Conservation (phyloP, 2,888 invertebrate species). For the Itoplectis maculator region DNA sequence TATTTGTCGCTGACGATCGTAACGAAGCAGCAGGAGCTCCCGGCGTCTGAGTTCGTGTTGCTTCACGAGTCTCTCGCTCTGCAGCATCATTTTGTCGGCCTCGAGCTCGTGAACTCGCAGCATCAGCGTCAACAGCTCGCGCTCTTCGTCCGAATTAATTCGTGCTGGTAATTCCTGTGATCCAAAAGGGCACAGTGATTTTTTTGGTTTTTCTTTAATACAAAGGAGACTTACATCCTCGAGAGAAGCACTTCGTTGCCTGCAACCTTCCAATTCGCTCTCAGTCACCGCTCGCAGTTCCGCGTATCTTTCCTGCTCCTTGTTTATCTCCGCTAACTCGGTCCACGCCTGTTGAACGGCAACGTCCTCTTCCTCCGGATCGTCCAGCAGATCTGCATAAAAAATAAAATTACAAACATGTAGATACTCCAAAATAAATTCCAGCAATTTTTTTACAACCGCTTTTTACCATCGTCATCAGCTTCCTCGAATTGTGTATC, state of each 20-base stretch:
- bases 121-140: conserved; percentile 94
- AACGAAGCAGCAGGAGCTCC: conserved; percentile 92
- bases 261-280: conserved; percentile 92
- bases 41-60: conserved; percentile 94
- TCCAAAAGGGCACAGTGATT: not conserved
- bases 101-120: conserved; percentile 97
- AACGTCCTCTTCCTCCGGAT: conserved; percentile 87
- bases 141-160: conserved; percentile 94
- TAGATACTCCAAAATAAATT: no score
- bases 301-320: conserved; percentile 93
- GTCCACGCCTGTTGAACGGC: conserved; percentile 93
- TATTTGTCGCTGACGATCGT: conserved; percentile 93
- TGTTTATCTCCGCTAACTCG: conserved; percentile 93
- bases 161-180: conserved; percentile 92
- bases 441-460: no score
- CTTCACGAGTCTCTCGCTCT: conserved; percentile 93
- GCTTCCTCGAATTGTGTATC: conserved; percentile 74
- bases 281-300: conserved; percentile 91
- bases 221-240: conserved; percentile 89
- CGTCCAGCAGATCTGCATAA: conserved; percentile 77
- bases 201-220: not conserved
- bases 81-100: conserved; percentile 96
- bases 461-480: conserved; percentile 75
- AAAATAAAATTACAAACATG: not conserved
- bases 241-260: conserved; percentile 91